Percentiles rank a stretch among this genome's conserved stretches.
Evolutionary conservation across 2,888 invertebrate genomes (phyloP).

Genomic region (Pardosa pseudoannulata): DNA sequence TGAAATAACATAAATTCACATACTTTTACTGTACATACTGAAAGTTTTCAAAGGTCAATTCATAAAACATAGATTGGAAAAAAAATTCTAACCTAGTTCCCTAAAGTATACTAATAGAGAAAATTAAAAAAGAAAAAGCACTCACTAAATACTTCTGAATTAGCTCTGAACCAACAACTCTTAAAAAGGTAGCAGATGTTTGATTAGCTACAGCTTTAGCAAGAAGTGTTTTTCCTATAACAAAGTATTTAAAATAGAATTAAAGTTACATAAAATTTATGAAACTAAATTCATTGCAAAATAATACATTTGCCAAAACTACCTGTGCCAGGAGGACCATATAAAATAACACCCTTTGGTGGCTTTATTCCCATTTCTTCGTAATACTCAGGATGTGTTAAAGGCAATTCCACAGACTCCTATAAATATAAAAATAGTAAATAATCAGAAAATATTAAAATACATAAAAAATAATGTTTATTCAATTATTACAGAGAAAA

Average conservation of each 20-base stretch:
- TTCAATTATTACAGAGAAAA: too few relatives aligned
- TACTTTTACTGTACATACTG: too few relatives aligned
- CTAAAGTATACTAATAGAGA: too few relatives aligned
- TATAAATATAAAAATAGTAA: slow-evolving; percentile 71
- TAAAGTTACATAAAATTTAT: too few relatives aligned
- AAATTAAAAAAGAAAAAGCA: slow-evolving; percentile 37
- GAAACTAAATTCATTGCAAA: too few relatives aligned
- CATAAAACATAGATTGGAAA: too few relatives aligned
- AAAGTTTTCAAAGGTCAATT: too few relatives aligned
- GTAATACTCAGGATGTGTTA: slow-evolving; percentile 99
- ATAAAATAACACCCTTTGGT: slow-evolving; percentile 98
- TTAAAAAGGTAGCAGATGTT: slow-evolving; percentile 98
- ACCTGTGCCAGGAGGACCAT: slow-evolving; percentile 97
- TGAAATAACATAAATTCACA: too few relatives aligned
- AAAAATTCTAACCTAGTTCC: too few relatives aligned
- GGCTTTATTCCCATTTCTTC: slow-evolving; percentile 99
- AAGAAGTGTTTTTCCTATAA: slow-evolving; percentile 88
- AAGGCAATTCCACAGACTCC: slow-evolving; percentile 97
- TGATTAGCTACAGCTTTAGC: slow-evolving; percentile 99
- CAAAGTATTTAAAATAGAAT: too few relatives aligned
- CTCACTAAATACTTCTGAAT: slow-evolving; percentile 97
- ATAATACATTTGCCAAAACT: slow-evolving; percentile 19
- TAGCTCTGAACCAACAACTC: slow-evolving; percentile 99
- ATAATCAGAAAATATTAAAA: too few relatives aligned
- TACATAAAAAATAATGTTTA: too few relatives aligned